Percentiles rank a stretch among this genome's conserved stretches.
These are phyloP conservation scores for Pangasius mekongensis DNA, from an alignment of 2,797 vertebrate species.

Conservation along the genomic window DNA sequence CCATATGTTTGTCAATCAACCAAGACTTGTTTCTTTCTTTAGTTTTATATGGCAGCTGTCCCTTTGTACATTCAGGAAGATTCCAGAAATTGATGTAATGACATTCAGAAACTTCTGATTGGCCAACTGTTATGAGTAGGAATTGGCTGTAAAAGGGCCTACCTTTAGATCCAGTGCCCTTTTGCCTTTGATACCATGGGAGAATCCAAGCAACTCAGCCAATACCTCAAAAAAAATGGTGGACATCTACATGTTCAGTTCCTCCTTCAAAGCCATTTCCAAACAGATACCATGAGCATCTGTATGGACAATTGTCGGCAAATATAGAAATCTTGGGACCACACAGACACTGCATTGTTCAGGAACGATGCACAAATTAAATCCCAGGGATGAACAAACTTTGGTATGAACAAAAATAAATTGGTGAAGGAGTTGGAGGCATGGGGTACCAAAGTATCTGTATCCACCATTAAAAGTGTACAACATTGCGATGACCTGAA, in stretches of 20 bases:
- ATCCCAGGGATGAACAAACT: background rate
- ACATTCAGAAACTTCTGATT: background rate
- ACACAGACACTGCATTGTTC: background rate
- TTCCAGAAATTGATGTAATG: background rate
- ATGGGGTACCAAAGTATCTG: background rate
- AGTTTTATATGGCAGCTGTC: background rate
- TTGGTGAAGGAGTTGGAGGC: background rate
- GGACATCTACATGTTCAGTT: background rate
- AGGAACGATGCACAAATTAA: background rate
- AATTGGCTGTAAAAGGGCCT: background rate
- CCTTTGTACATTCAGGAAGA: background rate
- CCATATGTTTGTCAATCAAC: background rate
- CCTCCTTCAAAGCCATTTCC: background rate
- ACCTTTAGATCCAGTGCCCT: background rate
- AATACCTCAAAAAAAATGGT: background rate
- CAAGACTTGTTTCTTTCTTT: no score
- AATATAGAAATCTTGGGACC: background rate
- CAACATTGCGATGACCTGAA: background rate
- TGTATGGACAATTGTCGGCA: background rate
- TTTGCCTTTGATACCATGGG: background rate
- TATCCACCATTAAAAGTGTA: background rate
- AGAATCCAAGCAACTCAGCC: background rate
- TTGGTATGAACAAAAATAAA: background rate
- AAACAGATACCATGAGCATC: background rate
- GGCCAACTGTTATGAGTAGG: background rate